Evolutionary conservation across 2,113 vertebrate species (phyloP).

Genomic region (Odontophorus gujanensis): DNA sequence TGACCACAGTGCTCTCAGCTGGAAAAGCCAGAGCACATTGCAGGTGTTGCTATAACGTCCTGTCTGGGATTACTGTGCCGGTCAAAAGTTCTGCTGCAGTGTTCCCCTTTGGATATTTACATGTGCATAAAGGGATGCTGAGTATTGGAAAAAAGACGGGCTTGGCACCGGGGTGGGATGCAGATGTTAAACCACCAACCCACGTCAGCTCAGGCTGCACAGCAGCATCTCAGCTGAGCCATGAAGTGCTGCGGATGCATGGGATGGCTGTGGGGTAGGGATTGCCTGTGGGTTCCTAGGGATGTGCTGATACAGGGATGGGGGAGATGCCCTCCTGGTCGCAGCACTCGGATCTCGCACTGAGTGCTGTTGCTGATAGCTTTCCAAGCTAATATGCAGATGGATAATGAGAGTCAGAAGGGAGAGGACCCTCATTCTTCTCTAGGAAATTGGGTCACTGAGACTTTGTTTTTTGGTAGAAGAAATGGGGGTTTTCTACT

Average conservation of each 20-base stretch:
- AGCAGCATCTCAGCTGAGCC: background rate
- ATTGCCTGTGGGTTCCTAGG: background rate
- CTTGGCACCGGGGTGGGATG: background rate
- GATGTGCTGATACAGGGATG: rapidly evolving
- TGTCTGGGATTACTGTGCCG: background rate
- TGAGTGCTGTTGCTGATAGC: rapidly evolving
- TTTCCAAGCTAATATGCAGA: background rate
- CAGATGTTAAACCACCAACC: constrained; percentile 34
- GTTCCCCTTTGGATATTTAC: constrained; percentile 49
- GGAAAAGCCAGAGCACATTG: rapidly evolving
- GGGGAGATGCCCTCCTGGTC: background rate
- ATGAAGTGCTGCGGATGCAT: background rate
- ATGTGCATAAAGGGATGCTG: background rate
- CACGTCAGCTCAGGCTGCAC: background rate
- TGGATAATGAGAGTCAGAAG: background rate
- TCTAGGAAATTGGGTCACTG: background rate
- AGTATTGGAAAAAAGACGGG: background rate
- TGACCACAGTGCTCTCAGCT: background rate
- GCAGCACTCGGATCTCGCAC: background rate
- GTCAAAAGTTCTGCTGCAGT: background rate
- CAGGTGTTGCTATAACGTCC: constrained; percentile 7
- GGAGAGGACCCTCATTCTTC: background rate
- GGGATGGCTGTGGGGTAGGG: background rate
- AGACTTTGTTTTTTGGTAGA: too few relatives aligned
- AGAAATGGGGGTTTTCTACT: background rate